Conservation (phyloP, 2,797 vertebrate species). For the Semaprochilodus insignis region DNA sequence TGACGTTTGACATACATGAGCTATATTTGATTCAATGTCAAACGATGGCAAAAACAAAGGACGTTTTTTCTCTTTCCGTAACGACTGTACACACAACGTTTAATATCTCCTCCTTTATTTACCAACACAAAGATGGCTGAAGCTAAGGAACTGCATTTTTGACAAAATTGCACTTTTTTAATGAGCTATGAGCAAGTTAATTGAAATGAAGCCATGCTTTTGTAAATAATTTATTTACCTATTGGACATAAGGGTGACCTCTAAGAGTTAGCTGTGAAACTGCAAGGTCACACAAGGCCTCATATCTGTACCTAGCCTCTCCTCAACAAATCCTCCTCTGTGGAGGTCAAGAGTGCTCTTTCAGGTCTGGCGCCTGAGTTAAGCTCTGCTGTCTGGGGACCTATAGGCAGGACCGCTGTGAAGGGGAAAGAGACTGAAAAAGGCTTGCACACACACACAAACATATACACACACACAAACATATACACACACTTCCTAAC, state of each 20-base stretch:
- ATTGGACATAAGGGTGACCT: background rate
- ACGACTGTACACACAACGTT: too few species aligned
- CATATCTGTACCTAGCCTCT: background rate
- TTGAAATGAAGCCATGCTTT: background rate
- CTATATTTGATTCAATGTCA: too few species aligned
- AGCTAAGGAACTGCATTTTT: too few species aligned
- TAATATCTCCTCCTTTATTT: too few species aligned
- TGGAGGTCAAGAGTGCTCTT: background rate
- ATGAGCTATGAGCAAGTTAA: background rate
- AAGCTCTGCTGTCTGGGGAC: background rate
- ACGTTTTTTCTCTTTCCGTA: too few species aligned
- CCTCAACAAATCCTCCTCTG: background rate
- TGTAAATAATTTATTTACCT: too few species aligned
- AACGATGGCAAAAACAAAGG: too few species aligned
- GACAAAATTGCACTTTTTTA: too few species aligned
- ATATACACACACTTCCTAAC: background rate
- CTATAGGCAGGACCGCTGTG: background rate
- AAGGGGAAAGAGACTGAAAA: background rate
- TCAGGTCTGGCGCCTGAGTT: background rate
- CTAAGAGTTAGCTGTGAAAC: background rate
- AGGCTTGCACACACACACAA: background rate
- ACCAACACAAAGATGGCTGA: too few species aligned
- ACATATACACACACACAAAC: background rate
- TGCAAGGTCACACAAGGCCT: background rate
- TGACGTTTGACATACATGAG: background rate